These are phyloP conservation scores for Stenurella melanura DNA, from an alignment of 2,888 invertebrate species.

Conservation along the genomic window DNA sequence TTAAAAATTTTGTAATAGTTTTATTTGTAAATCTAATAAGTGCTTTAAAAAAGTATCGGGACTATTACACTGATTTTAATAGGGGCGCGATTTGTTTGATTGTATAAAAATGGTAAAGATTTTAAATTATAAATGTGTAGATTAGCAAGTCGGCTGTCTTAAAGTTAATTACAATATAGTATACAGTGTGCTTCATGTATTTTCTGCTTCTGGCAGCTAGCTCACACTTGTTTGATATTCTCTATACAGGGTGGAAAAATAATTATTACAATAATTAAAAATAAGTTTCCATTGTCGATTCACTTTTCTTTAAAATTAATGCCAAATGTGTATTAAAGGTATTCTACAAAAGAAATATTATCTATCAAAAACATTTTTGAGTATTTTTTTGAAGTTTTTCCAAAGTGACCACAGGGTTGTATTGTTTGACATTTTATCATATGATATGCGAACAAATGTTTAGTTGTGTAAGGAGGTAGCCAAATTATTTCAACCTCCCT, in stretches of 20 bases:
- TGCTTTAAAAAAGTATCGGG: conserved; percentile 39
- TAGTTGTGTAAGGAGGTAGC: neutral
- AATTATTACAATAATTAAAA: neutral
- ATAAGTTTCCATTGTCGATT: neutral
- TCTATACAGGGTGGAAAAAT: conserved; percentile 25
- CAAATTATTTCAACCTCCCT: conserved; percentile 15
- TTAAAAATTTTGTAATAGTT: conserved; percentile 42
- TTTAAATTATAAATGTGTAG: conserved; percentile 63
- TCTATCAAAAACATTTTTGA: neutral
- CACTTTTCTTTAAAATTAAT: neutral
- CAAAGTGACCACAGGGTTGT: neutral
- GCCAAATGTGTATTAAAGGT: neutral
- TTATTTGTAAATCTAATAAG: conserved; percentile 44
- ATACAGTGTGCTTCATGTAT: conserved; percentile 69
- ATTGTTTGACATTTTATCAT: neutral
- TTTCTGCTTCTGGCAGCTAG: conserved; percentile 64
- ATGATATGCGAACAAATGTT: neutral
- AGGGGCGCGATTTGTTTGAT: conserved; percentile 38
- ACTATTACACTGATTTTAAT: conserved; percentile 37
- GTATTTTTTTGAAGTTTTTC: neutral
- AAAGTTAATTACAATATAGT: conserved; percentile 53
- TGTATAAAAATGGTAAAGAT: conserved; percentile 58
- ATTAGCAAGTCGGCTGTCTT: conserved; percentile 62
- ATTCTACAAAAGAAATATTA: neutral
- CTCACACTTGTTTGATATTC: conserved; percentile 57